Evolutionary conservation across 2,113 vertebrate genomes (phyloP), one percentile per base, ranked within the genome.

Genomic region (Chrysemys picta): DNA sequence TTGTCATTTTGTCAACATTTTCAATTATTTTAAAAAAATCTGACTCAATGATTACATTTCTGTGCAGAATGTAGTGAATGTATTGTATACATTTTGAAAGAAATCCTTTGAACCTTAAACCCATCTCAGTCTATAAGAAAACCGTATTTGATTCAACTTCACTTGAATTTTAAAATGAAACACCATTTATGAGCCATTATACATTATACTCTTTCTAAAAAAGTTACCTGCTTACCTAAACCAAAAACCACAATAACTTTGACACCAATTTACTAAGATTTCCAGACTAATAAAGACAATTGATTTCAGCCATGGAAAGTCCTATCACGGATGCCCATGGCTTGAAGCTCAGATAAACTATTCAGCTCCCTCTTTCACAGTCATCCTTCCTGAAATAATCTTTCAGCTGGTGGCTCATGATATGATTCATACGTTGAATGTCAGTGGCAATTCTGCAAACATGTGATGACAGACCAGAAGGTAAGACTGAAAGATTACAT

Each of bases 341-440:
- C 91, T 90, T 96, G 94, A 59, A 91, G 82, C 85, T 98, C 19
- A 13, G 91, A 96, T 94, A 97, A 97, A 96, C 80, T 93, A 90
- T 89, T 97, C 88, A 96, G 86, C 95, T 97, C 86, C 92, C 93
- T 95, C 91, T 79, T 96, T 94, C 93, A 82, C 97, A 96, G 97
- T 97, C 82, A 54, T 95, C 84, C 93, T 97, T 94, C 65, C 93
- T 89, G 94, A 96, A 98, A 97, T 97, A 98, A 97, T 98, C 96
- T 98, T 96, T 95, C 91, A 94, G 94, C 90, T 98, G 94, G 56
- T 93, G 83, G 93, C 93, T 96, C 10, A 3, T 82, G 95, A 98
- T 96, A 96, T 19, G 88, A 97, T 97, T 98, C 81, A 87, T 85
- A 59, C 78, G 38, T 84, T 97, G 85, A 96, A 97, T 93, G 92